Evolutionary conservation across 2,113 vertebrate genomes (phyloP).

Genomic region (Notechis scutatus): DNA sequence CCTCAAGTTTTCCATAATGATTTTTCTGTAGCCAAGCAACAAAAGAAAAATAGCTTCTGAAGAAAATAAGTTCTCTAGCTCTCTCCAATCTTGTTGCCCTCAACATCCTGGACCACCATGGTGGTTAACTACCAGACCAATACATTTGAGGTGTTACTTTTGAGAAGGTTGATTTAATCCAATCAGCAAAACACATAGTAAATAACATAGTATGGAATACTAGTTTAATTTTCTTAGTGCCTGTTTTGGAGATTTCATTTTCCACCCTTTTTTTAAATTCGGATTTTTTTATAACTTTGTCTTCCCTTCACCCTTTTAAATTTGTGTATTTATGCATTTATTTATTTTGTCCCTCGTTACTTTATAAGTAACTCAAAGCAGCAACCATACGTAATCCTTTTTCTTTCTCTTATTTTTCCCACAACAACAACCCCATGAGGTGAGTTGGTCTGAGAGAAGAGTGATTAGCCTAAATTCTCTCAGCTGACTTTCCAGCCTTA

Average conservation of each 20-base stretch:
- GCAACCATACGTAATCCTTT: neutral
- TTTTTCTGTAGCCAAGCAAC: neutral
- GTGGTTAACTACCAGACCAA: neutral
- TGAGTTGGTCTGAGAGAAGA: neutral
- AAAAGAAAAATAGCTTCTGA: neutral
- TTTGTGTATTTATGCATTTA: neutral
- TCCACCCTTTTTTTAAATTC: neutral
- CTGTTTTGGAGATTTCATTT: neutral
- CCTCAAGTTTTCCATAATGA: neutral
- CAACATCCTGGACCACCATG: neutral
- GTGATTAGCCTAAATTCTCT: neutral
- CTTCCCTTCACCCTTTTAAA: neutral
- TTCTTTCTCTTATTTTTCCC: neutral
- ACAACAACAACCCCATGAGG: neutral
- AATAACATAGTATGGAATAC: neutral
- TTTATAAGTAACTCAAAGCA: neutral
- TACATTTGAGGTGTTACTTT: neutral
- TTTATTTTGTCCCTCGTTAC: neutral
- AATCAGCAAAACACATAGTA: neutral
- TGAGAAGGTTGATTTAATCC: neutral
- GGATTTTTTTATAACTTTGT: neutral
- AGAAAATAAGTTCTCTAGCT: neutral
- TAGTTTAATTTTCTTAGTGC: neutral
- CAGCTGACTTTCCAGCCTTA: neutral
- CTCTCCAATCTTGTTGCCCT: neutral